These are phyloP conservation scores for Eilema caniola DNA, from an alignment of 2,888 invertebrate genomes.

Conservation along the genomic window DNA sequence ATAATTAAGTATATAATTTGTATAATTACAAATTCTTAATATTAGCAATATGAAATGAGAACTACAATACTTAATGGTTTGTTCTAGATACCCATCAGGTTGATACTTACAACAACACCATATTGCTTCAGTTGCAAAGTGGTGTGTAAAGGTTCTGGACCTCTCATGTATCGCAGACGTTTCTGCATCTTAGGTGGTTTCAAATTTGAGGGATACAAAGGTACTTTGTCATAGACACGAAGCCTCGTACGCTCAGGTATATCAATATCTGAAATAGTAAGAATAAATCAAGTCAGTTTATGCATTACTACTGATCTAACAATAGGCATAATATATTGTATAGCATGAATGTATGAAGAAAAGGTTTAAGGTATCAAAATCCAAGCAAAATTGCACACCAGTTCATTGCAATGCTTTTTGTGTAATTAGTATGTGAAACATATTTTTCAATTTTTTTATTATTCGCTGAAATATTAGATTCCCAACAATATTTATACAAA, in stretches of 20 bases:
- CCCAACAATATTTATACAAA: no score
- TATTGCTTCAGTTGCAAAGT: conserved; percentile 95
- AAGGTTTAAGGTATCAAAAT: no score
- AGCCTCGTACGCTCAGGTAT: conserved; percentile 91
- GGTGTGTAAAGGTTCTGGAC: conserved; percentile 95
- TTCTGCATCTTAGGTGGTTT: conserved; percentile 95
- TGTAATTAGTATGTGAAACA: no score
- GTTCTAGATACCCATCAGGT: not conserved
- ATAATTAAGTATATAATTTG: no score
- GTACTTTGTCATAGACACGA: conserved; percentile 90
- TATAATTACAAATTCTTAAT: no score
- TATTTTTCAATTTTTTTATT: no score
- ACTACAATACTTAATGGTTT: not conserved
- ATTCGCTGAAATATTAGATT: no score
- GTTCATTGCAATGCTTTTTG: no score
- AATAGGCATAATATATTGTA: no score
- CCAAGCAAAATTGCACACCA: no score
- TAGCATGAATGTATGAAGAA: no score
- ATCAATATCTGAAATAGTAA: conserved; percentile 87
- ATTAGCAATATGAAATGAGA: no score
- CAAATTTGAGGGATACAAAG: conserved; percentile 88
- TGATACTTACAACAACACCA: conserved; percentile 93
- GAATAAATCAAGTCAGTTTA: not conserved
- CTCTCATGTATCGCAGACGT: conserved; percentile 93
- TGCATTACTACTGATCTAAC: not conserved